Base-by-base conservation (phyloP, 2,888 invertebrate genomes). In the Trissolcus brochymenae region DNA sequence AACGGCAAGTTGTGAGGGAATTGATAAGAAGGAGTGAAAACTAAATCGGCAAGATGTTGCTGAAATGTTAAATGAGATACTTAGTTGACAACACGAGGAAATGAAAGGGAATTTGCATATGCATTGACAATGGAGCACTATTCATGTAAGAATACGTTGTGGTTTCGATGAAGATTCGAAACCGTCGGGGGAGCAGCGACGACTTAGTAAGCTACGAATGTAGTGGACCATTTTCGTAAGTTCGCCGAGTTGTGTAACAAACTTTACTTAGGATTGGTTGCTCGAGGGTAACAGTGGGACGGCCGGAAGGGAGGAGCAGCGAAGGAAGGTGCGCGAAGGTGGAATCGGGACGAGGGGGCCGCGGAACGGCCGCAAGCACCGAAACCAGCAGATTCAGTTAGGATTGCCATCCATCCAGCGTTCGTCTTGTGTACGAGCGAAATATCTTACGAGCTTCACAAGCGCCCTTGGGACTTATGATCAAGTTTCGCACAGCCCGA, bases 241-340 rank as follows among this genome's bases (percentile, higher is more conserved):
- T 86, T 86, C 86, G 80, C 83, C 84, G 85, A 88, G 87, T 87
- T 88, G 87, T 87, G 85, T 88, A 87, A 88, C 87, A 88, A 88
- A 88, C 87, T 88, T 88, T 87, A 85, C 86, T 87, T 84, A 82
- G 87, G 87, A 88, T 88, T 87, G 87, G 87, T 87, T 87, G 87
- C 87, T 85, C 83, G 84, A 85, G 84, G 87, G 86, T 85, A 83
- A 81, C 83, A 84, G 84, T 83, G 84, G 85, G 83, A 82, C 81
- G 68, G 82, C 61, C 80, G 81, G 81, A 83, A 83, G 79, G 79
- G 80, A 78, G 80, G 79, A 78, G 78, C 74, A 75, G 59, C 71
- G 70, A 56, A 53, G 60, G 54, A 57, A 67, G 75, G 74, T 56
- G 77, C 46, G 60, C 60, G 68, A 65, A 66, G 53, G 74, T 67